Conservation (phyloP, 2,797 vertebrate species). For the Lagodon rhomboides region DNA sequence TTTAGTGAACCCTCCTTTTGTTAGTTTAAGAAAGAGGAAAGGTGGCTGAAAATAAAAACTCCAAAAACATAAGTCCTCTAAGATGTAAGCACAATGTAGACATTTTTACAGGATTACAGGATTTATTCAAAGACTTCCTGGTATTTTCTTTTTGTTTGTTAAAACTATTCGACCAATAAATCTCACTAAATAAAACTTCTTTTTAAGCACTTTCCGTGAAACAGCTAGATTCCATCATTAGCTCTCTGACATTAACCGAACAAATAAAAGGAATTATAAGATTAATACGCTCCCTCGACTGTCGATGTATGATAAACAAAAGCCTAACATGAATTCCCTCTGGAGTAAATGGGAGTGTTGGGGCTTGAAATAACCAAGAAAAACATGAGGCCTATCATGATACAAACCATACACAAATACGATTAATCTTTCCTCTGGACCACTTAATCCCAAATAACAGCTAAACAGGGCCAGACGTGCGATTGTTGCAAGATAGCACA, state of each 20-base stretch:
- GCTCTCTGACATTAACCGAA: not conserved
- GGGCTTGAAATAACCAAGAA: not conserved
- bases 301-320: not conserved
- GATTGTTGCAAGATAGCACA: not conserved
- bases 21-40: constrained; percentile 1
- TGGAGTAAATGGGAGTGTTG: not conserved
- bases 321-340: not conserved
- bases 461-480: not conserved
- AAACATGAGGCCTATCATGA: not conserved
- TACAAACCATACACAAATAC: not conserved
- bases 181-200: not conserved
- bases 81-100: not conserved
- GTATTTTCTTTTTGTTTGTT: not conserved
- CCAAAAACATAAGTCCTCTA: not conserved
- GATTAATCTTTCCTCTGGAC: not conserved
- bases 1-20: not conserved
- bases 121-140: not conserved
- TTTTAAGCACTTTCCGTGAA: not conserved
- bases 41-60: not conserved
- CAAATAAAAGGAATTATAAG: not conserved
- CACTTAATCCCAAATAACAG: not conserved
- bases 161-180: not conserved
- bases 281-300: not conserved
- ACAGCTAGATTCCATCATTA: not conserved
- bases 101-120: not conserved